phyloP scores from a whole-genome alignment of 2,797 vertebrate genomes.

The Lerista edwardsae region DNA sequence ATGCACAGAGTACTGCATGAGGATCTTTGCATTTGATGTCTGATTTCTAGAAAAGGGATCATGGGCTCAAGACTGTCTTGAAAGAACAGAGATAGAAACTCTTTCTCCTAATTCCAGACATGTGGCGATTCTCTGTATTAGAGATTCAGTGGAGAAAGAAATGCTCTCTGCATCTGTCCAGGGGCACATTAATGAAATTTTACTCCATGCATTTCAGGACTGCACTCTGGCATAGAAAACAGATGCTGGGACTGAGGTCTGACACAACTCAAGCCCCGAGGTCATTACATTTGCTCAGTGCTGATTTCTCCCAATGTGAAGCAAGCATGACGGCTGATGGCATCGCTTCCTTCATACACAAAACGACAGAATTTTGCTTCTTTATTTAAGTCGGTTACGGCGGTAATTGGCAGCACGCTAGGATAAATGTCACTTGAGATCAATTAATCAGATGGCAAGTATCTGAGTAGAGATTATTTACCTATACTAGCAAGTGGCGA shows the following conservation, averaged over 20 bases:
- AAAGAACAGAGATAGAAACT: neutral
- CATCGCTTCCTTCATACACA: conserved; percentile 45
- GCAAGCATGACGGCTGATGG: neutral
- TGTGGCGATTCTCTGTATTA: neutral
- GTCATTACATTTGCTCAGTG: neutral
- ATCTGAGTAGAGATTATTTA: conserved; percentile 64
- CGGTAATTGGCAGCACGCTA: conserved; percentile 63
- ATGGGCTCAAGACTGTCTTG: neutral
- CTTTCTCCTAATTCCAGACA: neutral
- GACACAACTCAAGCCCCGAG: neutral
- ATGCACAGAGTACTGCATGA: neutral
- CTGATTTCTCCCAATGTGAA: neutral
- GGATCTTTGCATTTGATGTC: neutral
- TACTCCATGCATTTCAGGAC: neutral
- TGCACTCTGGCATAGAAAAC: neutral
- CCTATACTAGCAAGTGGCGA: conserved; percentile 58
- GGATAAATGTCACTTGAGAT: conserved; percentile 60
- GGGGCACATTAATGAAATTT: neutral
- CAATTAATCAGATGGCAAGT: conserved; percentile 58
- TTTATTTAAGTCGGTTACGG: conserved; percentile 60
- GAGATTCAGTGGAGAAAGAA: neutral
- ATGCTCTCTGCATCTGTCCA: neutral
- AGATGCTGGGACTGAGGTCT: neutral
- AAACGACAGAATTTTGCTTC: conserved; percentile 50
- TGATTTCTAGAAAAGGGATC: neutral